Evolutionary conservation across 2,797 vertebrate genomes (phyloP), one percentile per base, ranked within the genome.

Genomic region (Enteromius anoplus): DNA sequence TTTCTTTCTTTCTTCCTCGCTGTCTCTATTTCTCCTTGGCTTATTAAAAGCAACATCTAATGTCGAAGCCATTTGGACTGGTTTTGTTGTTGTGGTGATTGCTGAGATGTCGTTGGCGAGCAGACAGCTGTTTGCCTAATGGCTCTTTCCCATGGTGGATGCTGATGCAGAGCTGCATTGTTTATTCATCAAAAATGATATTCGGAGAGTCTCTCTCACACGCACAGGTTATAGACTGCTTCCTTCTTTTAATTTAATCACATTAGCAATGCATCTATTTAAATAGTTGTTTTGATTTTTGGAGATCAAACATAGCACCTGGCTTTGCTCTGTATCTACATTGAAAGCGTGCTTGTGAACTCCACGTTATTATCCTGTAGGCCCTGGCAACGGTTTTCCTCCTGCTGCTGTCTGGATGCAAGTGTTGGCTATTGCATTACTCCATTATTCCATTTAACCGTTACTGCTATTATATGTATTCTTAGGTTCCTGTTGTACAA

Each of bases 231-330:
- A 68, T 53, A 75, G 71, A 55, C 34, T 69, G 81, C 72, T 68
- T 19, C 47, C 42, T 69, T 64, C 72, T 82, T 69, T 69, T 26
- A 49, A 82, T 82, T 82, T 82, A 76, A 82, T 68, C 45, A 76
- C 72, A 82, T 82, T 82, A 82, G 72, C 72, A 82, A 83, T 71
- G 75, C 66, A 71, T 71, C 73, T 83, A 60, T 83, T 83, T 83
- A 60, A 83, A 71, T 83, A 49, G 40, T 49, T 45, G 82, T 71
- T 62, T 83, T 69, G 73, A 78, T 77, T 83, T 81, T 83, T 77
- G 65, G 14, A 83, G 82, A 83, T 83, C 82, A 83, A 77, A 83
- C 82, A 83, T 64, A 29, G 75, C 82, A 83, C 82, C 82, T 77
- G 82, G 82, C 82, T 83, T 78, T 62, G 75, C 75, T 77, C 75